Evolutionary conservation across 2,113 vertebrate genomes (phyloP).

Genomic region (Himantopus leucocephalus): DNA sequence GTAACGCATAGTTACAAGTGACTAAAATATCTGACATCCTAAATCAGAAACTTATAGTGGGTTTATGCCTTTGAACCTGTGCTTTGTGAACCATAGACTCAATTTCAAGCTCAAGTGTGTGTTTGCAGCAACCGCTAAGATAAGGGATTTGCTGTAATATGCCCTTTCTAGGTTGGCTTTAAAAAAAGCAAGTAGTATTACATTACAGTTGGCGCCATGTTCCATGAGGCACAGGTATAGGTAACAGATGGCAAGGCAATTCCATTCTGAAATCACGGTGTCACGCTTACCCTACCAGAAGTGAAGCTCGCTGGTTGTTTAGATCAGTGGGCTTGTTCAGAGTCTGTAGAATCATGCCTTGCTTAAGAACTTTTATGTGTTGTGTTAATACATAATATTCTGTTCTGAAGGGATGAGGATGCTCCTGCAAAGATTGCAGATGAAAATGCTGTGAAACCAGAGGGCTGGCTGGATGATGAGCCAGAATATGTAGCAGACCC

Average conservation of each 20-base stretch:
- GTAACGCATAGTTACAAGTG: background rate
- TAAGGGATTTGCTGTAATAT: background rate
- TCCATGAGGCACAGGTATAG: background rate
- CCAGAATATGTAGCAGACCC: constrained; percentile 92
- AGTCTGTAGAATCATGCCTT: background rate
- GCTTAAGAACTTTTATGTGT: background rate
- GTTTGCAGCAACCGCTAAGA: background rate
- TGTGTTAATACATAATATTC: background rate
- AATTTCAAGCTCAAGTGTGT: background rate
- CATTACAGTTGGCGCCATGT: background rate
- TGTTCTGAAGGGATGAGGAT: constrained; percentile 89
- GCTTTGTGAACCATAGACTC: background rate
- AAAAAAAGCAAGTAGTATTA: background rate
- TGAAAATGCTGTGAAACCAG: constrained; percentile 91
- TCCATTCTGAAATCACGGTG: background rate
- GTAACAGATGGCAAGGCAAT: background rate
- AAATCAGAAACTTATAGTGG: background rate
- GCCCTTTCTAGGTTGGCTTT: background rate
- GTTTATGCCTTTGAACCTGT: background rate
- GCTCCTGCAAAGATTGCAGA: constrained; percentile 92
- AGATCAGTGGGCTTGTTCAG: background rate
- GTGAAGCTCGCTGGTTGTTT: background rate
- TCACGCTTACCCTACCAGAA: background rate
- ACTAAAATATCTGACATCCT: background rate
- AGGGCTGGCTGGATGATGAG: constrained; percentile 96